These are phyloP conservation scores for Pseudomugil tenellus DNA, from an alignment of 2,797 vertebrate genomes.

Conservation along the genomic window DNA sequence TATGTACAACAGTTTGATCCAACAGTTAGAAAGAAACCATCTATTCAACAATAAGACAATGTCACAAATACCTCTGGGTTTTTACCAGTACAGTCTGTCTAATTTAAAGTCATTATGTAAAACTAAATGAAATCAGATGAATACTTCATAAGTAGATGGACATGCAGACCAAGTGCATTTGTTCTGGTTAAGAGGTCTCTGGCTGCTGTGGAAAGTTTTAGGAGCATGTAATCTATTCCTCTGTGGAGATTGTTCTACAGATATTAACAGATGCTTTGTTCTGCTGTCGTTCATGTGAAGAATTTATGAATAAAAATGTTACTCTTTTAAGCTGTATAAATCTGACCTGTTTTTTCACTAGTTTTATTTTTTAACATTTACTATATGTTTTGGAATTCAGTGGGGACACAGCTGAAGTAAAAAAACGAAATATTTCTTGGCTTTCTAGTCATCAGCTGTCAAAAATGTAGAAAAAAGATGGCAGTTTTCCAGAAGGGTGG, in stretches of 20 bases:
- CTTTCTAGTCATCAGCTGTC: constrained; percentile 47
- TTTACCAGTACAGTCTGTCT: not conserved
- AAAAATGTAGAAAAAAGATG: constrained; percentile 40
- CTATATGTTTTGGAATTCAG: constrained; percentile 20
- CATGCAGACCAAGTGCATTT: constrained; percentile 4
- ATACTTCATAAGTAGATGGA: not conserved
- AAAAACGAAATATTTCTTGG: constrained; percentile 34
- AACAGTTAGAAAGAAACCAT: constrained; percentile 9
- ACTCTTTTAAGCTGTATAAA: constrained; percentile 12
- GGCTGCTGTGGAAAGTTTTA: constrained; percentile 11
- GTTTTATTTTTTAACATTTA: constrained; percentile 30
- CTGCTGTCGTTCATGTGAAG: constrained; percentile 12
- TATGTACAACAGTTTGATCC: not conserved
- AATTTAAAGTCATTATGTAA: not conserved
- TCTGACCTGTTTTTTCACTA: not conserved
- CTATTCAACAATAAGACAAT: not conserved
- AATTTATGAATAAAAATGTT: constrained; percentile 11
- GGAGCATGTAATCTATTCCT: constrained; percentile 32
- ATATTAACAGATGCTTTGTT: constrained; percentile 26
- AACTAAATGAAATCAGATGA: constrained; percentile 5
- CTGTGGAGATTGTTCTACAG: constrained; percentile 23
- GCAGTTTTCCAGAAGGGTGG: constrained; percentile 34
- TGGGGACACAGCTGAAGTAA: constrained; percentile 16
- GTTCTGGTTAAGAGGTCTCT: constrained; percentile 1
- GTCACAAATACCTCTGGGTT: not conserved